phyloP scores from a whole-genome alignment of 1,140 invertebrate species.

The Platyscapa corneri region DNA sequence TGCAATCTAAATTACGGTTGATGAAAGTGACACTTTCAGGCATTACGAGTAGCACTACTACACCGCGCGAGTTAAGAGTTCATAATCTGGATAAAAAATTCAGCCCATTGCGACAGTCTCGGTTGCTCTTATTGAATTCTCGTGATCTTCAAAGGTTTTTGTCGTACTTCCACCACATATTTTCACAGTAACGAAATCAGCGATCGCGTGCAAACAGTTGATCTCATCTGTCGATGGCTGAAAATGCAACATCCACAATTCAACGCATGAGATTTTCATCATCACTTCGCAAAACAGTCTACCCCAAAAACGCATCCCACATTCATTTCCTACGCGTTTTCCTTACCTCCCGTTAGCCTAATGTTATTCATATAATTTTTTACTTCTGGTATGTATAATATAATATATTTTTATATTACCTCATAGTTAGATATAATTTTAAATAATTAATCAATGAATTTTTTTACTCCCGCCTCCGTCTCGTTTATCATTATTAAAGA shows the following conservation, averaged over 20 bases:
- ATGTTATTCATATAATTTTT: conserved; percentile 48
- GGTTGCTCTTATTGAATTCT: no score
- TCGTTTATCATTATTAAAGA: conserved; percentile 58
- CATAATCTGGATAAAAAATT: no score
- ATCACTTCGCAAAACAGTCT: neutral
- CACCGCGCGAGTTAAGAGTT: no score
- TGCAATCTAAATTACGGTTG: no score
- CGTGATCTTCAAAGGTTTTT: no score
- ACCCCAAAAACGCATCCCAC: neutral
- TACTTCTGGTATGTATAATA: conserved; percentile 50
- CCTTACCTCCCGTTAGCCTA: conserved; percentile 15
- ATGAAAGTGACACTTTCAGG: no score
- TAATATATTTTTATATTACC: conserved; percentile 50
- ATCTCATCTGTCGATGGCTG: neutral
- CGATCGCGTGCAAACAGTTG: neutral
- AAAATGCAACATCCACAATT: neutral
- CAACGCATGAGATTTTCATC: neutral
- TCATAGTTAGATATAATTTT: conserved; percentile 51
- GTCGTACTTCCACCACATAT: no score
- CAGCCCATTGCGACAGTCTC: no score
- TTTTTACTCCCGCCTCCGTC: conserved; percentile 25
- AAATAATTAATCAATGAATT: conserved; percentile 49
- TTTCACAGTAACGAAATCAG: neutral
- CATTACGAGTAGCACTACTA: no score
- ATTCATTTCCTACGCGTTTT: neutral